Conservation (phyloP, 2,113 vertebrate species). For the Mirounga angustirostris region DNA sequence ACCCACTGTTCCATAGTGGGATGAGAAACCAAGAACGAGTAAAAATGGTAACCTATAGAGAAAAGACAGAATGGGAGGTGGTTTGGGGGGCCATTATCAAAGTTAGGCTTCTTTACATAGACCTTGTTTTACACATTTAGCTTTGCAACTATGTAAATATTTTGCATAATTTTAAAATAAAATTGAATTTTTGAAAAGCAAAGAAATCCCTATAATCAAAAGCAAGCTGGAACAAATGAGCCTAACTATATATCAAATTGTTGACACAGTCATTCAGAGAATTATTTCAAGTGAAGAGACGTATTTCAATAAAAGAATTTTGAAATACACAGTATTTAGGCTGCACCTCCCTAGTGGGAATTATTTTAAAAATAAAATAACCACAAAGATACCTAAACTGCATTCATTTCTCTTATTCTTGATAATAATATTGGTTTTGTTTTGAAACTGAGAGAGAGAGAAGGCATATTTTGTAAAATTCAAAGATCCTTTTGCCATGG, state of each 20-base stretch:
- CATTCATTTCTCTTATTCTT: neutral
- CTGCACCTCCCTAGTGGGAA: neutral
- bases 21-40: neutral
- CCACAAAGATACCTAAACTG: neutral
- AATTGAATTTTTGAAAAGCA: conserved; percentile 37
- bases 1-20: neutral
- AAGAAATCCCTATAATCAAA: neutral
- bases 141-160: neutral
- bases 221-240: neutral
- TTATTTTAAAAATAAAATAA: conserved; percentile 22
- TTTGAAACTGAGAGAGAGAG: neutral
- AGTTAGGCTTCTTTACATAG: neutral
- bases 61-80: neutral
- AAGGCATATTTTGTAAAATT: neutral
- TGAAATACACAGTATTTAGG: neutral
- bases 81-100: neutral
- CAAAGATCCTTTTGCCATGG: neutral
- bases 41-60: neutral
- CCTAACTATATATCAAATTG: neutral
- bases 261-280: neutral
- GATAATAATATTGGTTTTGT: neutral
- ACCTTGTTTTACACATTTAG: conserved; percentile 12
- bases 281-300: neutral
- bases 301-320: neutral
- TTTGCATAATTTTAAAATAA: neutral